Evolutionary conservation across 2,113 vertebrate species (phyloP).

Genomic region (Anas platyrhynchos): DNA sequence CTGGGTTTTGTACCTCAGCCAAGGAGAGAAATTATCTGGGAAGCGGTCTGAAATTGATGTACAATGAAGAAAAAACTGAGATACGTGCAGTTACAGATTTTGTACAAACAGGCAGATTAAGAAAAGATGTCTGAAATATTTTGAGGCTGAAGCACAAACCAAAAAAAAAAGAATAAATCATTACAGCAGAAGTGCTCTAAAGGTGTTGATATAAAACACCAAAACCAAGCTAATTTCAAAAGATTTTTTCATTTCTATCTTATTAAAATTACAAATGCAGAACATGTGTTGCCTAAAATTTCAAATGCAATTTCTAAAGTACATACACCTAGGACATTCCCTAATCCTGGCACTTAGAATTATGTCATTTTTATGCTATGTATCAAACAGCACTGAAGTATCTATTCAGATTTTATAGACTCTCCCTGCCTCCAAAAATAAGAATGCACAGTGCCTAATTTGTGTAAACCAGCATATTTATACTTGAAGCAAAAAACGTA

Average conservation of each 20-base stretch:
- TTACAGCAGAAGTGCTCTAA: neutral
- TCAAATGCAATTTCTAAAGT: neutral
- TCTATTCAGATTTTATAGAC: neutral
- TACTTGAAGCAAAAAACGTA: neutral
- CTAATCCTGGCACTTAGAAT: neutral
- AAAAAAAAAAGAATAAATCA: neutral
- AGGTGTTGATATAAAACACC: neutral
- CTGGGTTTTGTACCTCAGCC: constrained; percentile 52
- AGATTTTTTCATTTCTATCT: neutral
- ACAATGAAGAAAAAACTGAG: constrained; percentile 28
- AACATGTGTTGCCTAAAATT: neutral
- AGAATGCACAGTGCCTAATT: neutral
- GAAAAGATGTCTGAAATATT: constrained; percentile 27
- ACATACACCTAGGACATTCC: neutral
- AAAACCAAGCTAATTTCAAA: neutral
- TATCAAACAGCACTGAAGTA: neutral
- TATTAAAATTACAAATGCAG: constrained; percentile 11
- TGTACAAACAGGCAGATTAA: neutral
- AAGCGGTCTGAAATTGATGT: constrained; percentile 54
- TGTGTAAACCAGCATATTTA: neutral
- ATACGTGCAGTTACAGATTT: constrained; percentile 21
- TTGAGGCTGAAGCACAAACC: neutral
- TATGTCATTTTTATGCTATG: neutral
- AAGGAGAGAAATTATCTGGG: constrained; percentile 57
- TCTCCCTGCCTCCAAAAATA: neutral